These are phyloP conservation scores for Sebastes minor DNA, from an alignment of 2,797 vertebrate species.

Conservation along the genomic window DNA sequence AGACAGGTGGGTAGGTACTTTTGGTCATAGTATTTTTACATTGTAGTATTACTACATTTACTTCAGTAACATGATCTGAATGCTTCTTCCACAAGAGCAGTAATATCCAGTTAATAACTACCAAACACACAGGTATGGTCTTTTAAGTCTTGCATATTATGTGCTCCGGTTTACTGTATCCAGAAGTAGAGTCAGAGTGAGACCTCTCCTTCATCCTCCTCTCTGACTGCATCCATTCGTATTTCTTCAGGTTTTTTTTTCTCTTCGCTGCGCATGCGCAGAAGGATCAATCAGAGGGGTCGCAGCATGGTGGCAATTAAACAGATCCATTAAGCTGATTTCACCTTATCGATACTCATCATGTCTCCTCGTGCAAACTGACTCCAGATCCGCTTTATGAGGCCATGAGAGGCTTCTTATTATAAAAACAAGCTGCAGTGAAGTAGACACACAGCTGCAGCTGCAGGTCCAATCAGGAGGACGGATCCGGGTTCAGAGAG, in stretches of 20 bases:
- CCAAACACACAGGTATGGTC: not conserved
- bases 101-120: no score
- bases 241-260: slow-evolving; percentile 42
- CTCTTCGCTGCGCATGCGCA: slow-evolving; percentile 74
- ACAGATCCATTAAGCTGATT: slow-evolving; percentile 53
- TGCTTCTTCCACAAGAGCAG: not conserved
- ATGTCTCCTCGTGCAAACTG: not conserved
- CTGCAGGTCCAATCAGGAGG: slow-evolving; percentile 65
- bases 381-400: not conserved
- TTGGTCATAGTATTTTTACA: no score
- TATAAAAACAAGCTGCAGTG: slow-evolving; percentile 3
- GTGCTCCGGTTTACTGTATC: not conserved
- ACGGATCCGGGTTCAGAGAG: slow-evolving; percentile 68
- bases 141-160: not conserved
- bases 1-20: no score
- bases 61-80: not conserved
- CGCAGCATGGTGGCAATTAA: slow-evolving; percentile 69
- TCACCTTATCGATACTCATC: not conserved
- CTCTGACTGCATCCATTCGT: slow-evolving; percentile 62
- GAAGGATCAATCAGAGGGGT: slow-evolving; percentile 60
- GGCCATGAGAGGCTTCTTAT: not conserved
- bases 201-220: not conserved
- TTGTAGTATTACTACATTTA: no score
- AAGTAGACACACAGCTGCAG: not conserved
- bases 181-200: slow-evolving; percentile 44